A percentile compares a stretch with the other conserved stretches of the same genome.
Conservation (phyloP, 1,140 invertebrate species). For the Mizuhopecten yessoensis region DNA sequence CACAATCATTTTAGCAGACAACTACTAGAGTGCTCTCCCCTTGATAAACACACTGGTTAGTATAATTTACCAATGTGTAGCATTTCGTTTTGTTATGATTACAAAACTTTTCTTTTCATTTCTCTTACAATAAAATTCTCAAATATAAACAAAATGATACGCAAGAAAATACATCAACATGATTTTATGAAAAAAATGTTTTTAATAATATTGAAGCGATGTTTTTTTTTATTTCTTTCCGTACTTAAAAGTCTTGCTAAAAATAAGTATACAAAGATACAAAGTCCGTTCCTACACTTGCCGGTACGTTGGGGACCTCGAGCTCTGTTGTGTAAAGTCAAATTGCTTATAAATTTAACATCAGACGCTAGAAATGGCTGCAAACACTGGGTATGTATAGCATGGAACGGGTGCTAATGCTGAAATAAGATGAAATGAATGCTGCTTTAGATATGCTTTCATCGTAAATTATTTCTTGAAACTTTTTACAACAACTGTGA, state of each 20-base stretch:
- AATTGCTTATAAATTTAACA: neutral
- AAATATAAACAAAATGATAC: too few species aligned
- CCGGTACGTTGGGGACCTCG: neutral
- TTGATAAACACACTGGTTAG: neutral
- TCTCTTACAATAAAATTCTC: neutral
- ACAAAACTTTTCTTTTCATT: neutral
- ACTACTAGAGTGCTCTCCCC: neutral
- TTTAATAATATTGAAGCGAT: neutral
- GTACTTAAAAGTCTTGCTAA: neutral
- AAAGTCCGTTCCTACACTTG: slow-evolving; percentile 1
- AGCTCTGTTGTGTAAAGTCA: neutral
- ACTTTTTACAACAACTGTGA: neutral
- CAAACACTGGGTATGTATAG: slow-evolving; percentile 69
- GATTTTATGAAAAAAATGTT: neutral
- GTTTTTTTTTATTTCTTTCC: neutral
- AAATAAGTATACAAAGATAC: neutral
- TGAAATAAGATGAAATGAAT: neutral
- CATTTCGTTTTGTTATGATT: neutral
- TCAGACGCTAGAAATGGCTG: slow-evolving; percentile 62
- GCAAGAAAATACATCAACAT: too few species aligned
- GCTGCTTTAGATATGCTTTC: too few species aligned
- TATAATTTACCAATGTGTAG: neutral
- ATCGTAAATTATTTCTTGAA: too few species aligned
- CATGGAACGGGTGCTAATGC: neutral
- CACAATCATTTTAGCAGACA: neutral